These are phyloP conservation scores for Acronicta psi DNA, from an alignment of 2,888 invertebrate genomes.

Conservation along the genomic window DNA sequence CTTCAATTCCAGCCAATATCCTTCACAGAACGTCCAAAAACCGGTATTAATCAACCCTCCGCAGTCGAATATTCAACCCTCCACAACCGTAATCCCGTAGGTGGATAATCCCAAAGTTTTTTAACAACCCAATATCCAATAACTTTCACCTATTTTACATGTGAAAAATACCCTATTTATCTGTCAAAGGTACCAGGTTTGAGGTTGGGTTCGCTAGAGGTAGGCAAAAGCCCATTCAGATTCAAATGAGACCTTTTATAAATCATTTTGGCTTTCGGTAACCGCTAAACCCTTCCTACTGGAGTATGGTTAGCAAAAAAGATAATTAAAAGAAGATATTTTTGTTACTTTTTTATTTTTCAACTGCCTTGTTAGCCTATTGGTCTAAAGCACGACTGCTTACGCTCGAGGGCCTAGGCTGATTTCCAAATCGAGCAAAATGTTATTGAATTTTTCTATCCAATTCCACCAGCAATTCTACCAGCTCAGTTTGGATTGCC, in stretches of 20 bases:
- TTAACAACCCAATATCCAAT: conserved; percentile 46
- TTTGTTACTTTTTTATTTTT: too few relatives aligned
- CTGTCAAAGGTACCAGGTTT: conserved; percentile 47
- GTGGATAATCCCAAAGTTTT: conserved; percentile 36
- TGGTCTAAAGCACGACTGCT: too few relatives aligned
- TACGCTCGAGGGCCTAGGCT: too few relatives aligned
- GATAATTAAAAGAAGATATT: too few relatives aligned
- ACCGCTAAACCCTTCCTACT: conserved; percentile 69
- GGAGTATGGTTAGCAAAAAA: conserved; percentile 59
- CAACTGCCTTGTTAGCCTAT: too few relatives aligned
- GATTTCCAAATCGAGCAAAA: too few relatives aligned
- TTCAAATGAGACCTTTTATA: conserved; percentile 86
- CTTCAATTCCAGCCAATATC: conserved; percentile 29
- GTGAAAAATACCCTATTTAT: conserved; percentile 59
- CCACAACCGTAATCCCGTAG: conserved; percentile 14
- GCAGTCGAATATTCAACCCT: conserved; percentile 28
- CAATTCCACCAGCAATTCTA: too few relatives aligned
- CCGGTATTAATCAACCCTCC: conserved; percentile 43
- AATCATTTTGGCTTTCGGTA: conserved; percentile 81
- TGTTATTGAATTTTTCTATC: too few relatives aligned
- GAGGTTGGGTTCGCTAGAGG: conserved; percentile 58
- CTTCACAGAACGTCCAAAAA: conserved; percentile 15
- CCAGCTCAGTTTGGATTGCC: too few relatives aligned
- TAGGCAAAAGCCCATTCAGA: conserved; percentile 81
- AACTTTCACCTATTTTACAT: conserved; percentile 53